Percentiles rank a stretch among this genome's conserved stretches.
Evolutionary conservation across 2,797 vertebrate species (phyloP).

Genomic region (Gouania willdenowi): DNA sequence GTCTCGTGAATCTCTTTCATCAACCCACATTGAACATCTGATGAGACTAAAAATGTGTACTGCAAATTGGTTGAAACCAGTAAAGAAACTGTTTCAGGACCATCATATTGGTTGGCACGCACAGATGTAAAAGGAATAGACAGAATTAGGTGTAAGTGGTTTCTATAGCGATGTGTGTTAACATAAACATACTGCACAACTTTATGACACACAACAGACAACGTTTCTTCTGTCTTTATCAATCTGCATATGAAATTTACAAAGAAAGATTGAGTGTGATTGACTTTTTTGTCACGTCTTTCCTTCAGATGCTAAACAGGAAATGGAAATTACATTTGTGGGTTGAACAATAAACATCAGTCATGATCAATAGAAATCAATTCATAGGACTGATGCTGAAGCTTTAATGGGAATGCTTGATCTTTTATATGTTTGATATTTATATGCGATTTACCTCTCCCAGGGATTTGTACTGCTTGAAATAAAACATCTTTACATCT

Average conservation of each 20-base stretch:
- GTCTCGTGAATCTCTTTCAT: conserved; percentile 30
- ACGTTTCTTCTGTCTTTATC: no score
- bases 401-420: conserved; percentile 49
- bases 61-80: conserved; percentile 44
- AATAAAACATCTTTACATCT: conserved; percentile 1
- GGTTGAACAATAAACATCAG: conserved; percentile 61
- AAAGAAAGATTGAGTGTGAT: conserved; percentile 11
- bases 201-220: neutral
- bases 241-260: no score
- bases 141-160: conserved; percentile 26
- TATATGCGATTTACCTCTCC: conserved; percentile 48
- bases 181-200: no score
- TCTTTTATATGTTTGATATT: conserved; percentile 58
- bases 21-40: conserved; percentile 31
- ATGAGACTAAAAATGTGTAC: conserved; percentile 37
- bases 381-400: conserved; percentile 34
- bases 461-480: conserved; percentile 10
- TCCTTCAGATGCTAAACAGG: conserved; percentile 55
- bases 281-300: conserved; percentile 36
- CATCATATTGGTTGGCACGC: conserved; percentile 32
- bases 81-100: conserved; percentile 44
- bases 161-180: conserved; percentile 13
- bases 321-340: conserved; percentile 58
- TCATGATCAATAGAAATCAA: conserved; percentile 70
- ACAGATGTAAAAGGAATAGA: conserved; percentile 24